These are phyloP conservation scores for Danio aesculapii DNA, from an alignment of 2,797 vertebrate genomes.

Conservation along the genomic window DNA sequence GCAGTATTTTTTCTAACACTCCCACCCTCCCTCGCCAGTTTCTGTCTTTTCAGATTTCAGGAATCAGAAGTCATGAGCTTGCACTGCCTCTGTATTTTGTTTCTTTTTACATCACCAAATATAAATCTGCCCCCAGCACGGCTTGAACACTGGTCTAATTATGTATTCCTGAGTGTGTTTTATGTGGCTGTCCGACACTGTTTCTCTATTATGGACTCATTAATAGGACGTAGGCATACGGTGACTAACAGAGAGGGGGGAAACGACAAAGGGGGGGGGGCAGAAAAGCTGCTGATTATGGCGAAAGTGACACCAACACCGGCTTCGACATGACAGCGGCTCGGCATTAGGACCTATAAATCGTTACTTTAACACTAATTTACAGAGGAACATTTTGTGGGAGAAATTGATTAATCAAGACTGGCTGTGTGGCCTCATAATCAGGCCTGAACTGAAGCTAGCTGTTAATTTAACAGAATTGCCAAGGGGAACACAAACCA, in stretches of 20 bases:
- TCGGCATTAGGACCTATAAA: conserved; percentile 83
- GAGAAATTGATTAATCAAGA: conserved; percentile 84
- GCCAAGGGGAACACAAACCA: conserved; percentile 87
- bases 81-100: conserved; percentile 47
- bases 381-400: conserved; percentile 80
- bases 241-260: conserved; percentile 74
- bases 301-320: conserved; percentile 83
- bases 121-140: conserved; percentile 76
- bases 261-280: conserved; percentile 74
- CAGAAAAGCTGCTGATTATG: conserved; percentile 85
- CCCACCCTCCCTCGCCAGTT: conserved; percentile 22
- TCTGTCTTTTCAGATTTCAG: conserved; percentile 74
- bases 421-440: conserved; percentile 84
- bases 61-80: conserved; percentile 79
- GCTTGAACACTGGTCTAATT: conserved; percentile 71
- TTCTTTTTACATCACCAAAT: conserved; percentile 67
- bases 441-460: conserved; percentile 82
- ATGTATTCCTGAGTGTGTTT: conserved; percentile 81
- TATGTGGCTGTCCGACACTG: conserved; percentile 83
- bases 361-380: conserved; percentile 84
- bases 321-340: conserved; percentile 85
- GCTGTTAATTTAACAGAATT: conserved; percentile 86
- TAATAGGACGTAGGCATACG: conserved; percentile 85
- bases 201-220: conserved; percentile 91
- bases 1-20: conserved; percentile 84